Conservation (phyloP, 2,797 vertebrate genomes). For the Rhinoraja longicauda region DNA sequence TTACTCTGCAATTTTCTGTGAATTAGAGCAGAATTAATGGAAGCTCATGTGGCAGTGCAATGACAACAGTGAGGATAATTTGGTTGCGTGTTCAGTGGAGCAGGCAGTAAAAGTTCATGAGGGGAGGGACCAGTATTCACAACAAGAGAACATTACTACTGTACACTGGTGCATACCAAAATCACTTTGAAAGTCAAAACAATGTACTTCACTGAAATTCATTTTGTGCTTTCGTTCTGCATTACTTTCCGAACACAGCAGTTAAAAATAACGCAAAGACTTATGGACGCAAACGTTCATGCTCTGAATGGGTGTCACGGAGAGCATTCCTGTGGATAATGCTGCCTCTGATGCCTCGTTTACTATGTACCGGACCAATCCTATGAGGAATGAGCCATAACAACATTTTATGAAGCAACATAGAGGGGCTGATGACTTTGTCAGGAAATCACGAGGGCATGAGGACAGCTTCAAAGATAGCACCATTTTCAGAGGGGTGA, state of each 20-base stretch:
- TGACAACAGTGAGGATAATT: not conserved
- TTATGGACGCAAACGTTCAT: conserved; percentile 11
- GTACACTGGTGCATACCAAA: not conserved
- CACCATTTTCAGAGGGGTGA: not conserved
- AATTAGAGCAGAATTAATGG: not conserved
- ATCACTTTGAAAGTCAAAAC: not conserved
- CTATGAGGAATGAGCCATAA: not conserved
- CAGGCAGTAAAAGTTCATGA: not conserved
- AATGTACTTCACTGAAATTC: not conserved
- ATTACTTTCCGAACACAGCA: not conserved
- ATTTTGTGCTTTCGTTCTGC: not conserved
- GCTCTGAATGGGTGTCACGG: not conserved
- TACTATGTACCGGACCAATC: conserved; percentile 3
- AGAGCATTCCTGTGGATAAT: not conserved
- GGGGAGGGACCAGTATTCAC: not conserved
- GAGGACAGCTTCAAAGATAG: not conserved
- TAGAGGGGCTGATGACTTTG: not conserved
- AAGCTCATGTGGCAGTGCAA: not conserved
- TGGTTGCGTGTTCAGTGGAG: not conserved
- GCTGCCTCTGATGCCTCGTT: not conserved
- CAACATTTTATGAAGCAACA: not conserved
- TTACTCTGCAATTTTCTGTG: not conserved
- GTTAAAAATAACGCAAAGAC: not conserved
- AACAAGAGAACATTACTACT: not conserved
- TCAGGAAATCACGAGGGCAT: not conserved